These are phyloP conservation scores for Caradrina clavipalpis DNA, from an alignment of 2,888 invertebrate genomes.

Conservation along the genomic window DNA sequence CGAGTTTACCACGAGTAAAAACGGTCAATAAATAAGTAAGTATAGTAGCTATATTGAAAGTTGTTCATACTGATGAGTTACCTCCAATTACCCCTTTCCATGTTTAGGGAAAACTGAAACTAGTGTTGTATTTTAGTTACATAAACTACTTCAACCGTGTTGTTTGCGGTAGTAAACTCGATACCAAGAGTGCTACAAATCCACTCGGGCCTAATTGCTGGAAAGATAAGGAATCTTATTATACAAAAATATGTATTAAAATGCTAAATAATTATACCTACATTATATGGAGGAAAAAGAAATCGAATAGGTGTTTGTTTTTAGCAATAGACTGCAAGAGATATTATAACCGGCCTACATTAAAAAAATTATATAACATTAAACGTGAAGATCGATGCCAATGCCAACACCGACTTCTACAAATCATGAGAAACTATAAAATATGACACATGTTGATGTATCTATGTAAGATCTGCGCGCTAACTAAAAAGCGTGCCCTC, in stretches of 20 bases:
- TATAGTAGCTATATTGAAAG: not conserved
- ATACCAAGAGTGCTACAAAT: too few relatives aligned
- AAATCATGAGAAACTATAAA: slow-evolving; percentile 33
- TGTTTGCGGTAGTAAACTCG: too few relatives aligned
- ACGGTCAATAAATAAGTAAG: not conserved
- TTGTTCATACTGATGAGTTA: too few relatives aligned
- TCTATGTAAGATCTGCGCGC: slow-evolving; percentile 35
- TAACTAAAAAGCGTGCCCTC: slow-evolving; percentile 52
- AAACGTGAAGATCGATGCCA: slow-evolving; percentile 18
- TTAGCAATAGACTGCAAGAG: not conserved
- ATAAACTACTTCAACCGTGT: too few relatives aligned
- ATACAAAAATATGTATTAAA: not conserved
- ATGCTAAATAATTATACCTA: not conserved
- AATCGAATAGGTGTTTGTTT: not conserved
- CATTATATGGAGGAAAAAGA: not conserved
- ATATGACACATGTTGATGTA: slow-evolving; percentile 2
- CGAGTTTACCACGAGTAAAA: not conserved
- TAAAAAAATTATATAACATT: slow-evolving; percentile 26
- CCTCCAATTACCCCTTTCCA: too few relatives aligned
- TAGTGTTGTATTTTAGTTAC: too few relatives aligned
- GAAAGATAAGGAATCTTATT: too few relatives aligned
- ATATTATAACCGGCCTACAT: slow-evolving; percentile 7
- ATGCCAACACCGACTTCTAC: not conserved
- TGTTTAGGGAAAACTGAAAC: too few relatives aligned
- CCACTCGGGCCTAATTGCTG: too few relatives aligned